Conservation (phyloP, 1,140 invertebrate species). For the Metopolophium dirhodum region DNA sequence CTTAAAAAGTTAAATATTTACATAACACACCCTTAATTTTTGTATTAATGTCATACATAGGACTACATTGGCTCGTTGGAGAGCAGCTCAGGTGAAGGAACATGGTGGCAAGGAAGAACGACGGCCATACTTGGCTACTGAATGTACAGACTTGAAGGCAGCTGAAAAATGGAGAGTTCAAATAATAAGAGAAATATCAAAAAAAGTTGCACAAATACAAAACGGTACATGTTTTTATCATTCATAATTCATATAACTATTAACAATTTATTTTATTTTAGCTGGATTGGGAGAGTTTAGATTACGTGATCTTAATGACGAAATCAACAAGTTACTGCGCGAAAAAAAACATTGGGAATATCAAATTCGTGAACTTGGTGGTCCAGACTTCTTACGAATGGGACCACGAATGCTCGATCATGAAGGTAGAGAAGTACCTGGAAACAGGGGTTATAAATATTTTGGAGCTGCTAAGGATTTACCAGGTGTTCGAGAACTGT, state of each 20-base stretch:
- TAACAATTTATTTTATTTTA: conserved; percentile 61
- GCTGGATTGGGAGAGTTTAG: conserved; percentile 98
- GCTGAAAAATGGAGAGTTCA: conserved; percentile 95
- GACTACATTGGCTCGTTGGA: conserved; percentile 94
- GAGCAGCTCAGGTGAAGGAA: conserved; percentile 86
- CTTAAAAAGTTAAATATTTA: conserved; percentile 41
- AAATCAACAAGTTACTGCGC: conserved; percentile 96
- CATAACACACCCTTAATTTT: conserved; percentile 47
- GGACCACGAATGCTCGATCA: conserved; percentile 95
- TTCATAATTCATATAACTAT: neutral
- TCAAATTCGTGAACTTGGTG: conserved; percentile 93
- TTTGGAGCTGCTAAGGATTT: conserved; percentile 99
- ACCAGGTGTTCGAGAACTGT: conserved; percentile 95
- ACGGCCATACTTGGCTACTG: conserved; percentile 90
- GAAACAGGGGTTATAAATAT: conserved; percentile 98
- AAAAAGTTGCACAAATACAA: conserved; percentile 99
- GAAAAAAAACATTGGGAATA: conserved; percentile 98
- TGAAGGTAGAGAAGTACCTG: conserved; percentile 95
- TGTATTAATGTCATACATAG: conserved; percentile 66
- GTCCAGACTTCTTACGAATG: conserved; percentile 90
- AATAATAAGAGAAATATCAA: conserved; percentile 95
- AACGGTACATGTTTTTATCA: conserved; percentile 71
- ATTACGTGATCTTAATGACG: conserved; percentile 97
- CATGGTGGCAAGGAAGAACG: conserved; percentile 77
- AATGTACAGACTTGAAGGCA: conserved; percentile 87